phyloP scores from a whole-genome alignment of 2,797 vertebrate genomes.

The Rhincodon typus region DNA sequence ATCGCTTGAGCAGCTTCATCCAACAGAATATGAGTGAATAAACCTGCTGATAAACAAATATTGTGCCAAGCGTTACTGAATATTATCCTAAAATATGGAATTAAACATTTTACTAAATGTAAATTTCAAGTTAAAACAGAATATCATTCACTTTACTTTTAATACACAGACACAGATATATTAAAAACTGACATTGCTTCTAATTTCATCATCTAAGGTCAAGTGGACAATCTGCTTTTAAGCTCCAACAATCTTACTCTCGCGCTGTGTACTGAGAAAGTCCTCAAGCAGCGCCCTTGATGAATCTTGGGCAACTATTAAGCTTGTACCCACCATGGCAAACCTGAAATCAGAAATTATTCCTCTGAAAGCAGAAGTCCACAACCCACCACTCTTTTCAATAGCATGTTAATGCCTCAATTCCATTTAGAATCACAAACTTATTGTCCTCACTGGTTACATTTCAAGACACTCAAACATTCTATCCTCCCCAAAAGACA shows the following conservation, averaged over 20 bases:
- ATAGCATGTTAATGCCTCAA: not conserved
- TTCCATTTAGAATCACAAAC: not conserved
- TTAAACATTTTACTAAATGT: not conserved
- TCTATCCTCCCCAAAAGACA: not conserved
- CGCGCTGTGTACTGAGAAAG: not conserved
- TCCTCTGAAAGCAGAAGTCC: not conserved
- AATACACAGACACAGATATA: not conserved
- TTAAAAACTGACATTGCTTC: not conserved
- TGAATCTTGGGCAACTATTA: not conserved
- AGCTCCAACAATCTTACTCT: not conserved
- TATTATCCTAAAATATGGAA: not conserved
- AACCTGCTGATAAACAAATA: slow-evolving; percentile 58
- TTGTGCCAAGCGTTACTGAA: not conserved
- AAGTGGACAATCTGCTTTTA: not conserved
- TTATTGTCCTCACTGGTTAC: not conserved
- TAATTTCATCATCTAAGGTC: not conserved
- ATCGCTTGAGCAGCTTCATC: slow-evolving; percentile 98
- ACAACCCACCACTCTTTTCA: not conserved
- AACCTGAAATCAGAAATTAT: not conserved
- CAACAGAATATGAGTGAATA: slow-evolving; percentile 92
- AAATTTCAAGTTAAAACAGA: not conserved
- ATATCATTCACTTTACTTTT: not conserved
- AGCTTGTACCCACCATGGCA: not conserved
- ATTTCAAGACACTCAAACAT: not conserved
- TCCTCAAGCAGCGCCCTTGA: not conserved